phyloP scores from a whole-genome alignment of 2,888 invertebrate genomes.

The Phrixothrix hirtus region DNA sequence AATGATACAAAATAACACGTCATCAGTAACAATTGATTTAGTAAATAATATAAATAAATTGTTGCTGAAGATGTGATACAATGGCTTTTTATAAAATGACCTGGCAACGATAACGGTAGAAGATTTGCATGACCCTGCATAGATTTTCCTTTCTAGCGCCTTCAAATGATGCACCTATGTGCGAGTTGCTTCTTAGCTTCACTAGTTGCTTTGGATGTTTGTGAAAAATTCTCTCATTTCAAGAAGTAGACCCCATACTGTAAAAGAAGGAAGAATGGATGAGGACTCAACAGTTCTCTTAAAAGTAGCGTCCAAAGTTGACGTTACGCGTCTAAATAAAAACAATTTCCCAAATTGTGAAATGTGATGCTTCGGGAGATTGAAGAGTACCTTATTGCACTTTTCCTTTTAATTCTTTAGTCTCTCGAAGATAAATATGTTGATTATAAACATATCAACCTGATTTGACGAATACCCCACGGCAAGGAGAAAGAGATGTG shows the following conservation, averaged over 20 bases:
- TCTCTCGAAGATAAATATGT: slow-evolving; percentile 11
- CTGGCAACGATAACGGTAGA: slow-evolving; percentile 35
- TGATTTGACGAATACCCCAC: slow-evolving; percentile 19
- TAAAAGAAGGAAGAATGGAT: slow-evolving; percentile 43
- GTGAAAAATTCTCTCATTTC: slow-evolving; percentile 25
- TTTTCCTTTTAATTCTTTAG: slow-evolving; percentile 16
- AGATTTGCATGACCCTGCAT: slow-evolving; percentile 27
- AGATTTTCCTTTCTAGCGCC: slow-evolving; percentile 26
- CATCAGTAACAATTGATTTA: slow-evolving; percentile 3
- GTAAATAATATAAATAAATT: slow-evolving; percentile 3
- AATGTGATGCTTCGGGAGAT: slow-evolving; percentile 18
- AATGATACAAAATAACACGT: slow-evolving; percentile 29
- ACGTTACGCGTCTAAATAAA: too few relatives aligned
- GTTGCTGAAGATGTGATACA: slow-evolving; percentile 13
- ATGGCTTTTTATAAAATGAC: slow-evolving; percentile 37
- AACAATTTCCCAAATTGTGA: too few relatives aligned
- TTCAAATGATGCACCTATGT: slow-evolving; percentile 34
- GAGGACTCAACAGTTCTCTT: slow-evolving; percentile 45
- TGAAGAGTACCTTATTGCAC: slow-evolving; percentile 9
- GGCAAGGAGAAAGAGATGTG: slow-evolving; percentile 9
- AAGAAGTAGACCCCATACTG: slow-evolving; percentile 49
- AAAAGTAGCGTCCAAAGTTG: too few relatives aligned
- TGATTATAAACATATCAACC: slow-evolving; percentile 31
- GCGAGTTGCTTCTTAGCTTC: slow-evolving; percentile 24
- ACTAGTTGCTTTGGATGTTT: slow-evolving; percentile 30